phyloP scores from a whole-genome alignment of 1,140 invertebrate genomes.

The Drosophila nigrodunni region DNA sequence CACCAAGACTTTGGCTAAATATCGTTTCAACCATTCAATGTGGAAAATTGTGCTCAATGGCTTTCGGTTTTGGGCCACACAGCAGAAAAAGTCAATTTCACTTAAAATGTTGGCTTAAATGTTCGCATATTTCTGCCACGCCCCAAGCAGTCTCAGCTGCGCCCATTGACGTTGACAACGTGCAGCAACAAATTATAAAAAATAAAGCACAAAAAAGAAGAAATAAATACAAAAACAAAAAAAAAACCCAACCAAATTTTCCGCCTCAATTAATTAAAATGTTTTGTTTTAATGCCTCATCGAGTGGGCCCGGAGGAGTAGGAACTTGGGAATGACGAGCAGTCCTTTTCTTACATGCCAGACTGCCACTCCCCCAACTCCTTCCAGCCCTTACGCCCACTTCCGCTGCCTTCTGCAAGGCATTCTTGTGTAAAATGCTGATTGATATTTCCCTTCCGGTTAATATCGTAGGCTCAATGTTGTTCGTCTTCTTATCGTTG shows the following conservation, averaged over 20 bases:
- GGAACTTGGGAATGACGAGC: constrained; percentile 17
- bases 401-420: constrained; percentile 10
- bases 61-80: constrained; percentile 9
- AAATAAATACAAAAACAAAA: too few relatives aligned
- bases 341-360: constrained; percentile 12
- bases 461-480: constrained; percentile 57
- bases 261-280: constrained; percentile 79
- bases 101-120: constrained; percentile 13
- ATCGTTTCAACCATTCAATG: constrained; percentile 45
- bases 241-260: constrained; percentile 52
- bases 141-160: constrained; percentile 28
- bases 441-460: constrained; percentile 75
- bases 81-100: constrained; percentile 52
- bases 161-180: constrained; percentile 47
- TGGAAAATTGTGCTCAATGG: constrained; percentile 41
- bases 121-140: constrained; percentile 18
- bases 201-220: constrained; percentile 12
- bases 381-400: not conserved
- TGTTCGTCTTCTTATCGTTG: constrained; percentile 8
- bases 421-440: constrained; percentile 76
- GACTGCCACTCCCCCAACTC: too few relatives aligned
- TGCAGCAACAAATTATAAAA: constrained; percentile 35
- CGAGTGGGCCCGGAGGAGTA: not conserved
- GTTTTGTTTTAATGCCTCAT: constrained; percentile 70
- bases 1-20: not conserved